These are phyloP conservation scores for Callionymus lyra DNA, from an alignment of 2,113 vertebrate species.

Conservation along the genomic window DNA sequence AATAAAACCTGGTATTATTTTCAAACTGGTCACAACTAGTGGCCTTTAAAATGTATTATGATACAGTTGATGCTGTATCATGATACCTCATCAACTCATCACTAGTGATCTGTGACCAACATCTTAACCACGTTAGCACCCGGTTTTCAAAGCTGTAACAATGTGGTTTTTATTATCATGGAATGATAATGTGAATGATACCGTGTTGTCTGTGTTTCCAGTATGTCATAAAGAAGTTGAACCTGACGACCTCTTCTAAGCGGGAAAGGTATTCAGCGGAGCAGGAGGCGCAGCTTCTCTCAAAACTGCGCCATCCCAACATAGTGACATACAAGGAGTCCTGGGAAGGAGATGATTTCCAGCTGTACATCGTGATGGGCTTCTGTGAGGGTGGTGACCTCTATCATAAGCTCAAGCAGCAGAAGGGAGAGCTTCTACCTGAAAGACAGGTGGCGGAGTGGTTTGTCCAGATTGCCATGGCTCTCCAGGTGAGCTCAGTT, in stretches of 20 bases:
- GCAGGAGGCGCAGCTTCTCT: conserved; percentile 91
- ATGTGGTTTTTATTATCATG: no score
- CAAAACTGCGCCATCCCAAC: conserved; percentile 87
- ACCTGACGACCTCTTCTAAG: conserved; percentile 77
- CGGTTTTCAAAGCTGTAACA: no score
- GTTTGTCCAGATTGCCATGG: conserved; percentile 98
- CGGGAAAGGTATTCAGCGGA: conserved; percentile 82
- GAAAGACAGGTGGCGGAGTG: conserved; percentile 94
- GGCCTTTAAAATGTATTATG: no score
- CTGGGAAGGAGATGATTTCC: conserved; percentile 86
- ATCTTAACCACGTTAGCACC: no score
- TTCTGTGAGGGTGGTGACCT: conserved; percentile 97
- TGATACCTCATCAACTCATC: no score
- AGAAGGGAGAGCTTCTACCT: conserved; percentile 80
- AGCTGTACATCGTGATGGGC: conserved; percentile 93
- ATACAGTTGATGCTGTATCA: no score
- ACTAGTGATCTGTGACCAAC: no score
- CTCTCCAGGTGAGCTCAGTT: conserved; percentile 77
- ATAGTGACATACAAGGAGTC: conserved; percentile 95
- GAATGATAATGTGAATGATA: no score
- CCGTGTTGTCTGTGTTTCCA: conserved; percentile 22
- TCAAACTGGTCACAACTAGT: no score
- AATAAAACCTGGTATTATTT: no score
- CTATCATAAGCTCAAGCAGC: conserved; percentile 88
- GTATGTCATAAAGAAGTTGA: conserved; percentile 95